Evolutionary conservation across 2,888 invertebrate genomes (phyloP), one percentile per base, ranked within the genome.

Genomic region (Abrostola tripartita): DNA sequence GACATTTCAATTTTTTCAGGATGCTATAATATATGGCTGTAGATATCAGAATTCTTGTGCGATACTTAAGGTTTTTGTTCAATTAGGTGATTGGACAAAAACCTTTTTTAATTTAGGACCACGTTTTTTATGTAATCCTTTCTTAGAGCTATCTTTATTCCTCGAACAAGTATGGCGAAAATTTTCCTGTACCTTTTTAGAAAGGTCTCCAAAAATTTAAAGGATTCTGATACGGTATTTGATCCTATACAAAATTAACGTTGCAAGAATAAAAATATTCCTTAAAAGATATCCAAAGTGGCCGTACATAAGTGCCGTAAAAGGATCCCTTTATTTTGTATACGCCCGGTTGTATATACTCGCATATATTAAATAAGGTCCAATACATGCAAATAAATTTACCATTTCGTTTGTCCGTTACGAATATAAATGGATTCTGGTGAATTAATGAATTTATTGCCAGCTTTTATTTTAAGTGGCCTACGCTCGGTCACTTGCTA

Each of bases 381-480:
- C 70, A 65, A 77, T 77, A 78, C 70, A 81, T 82, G 82, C 77
- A 82, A 82, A 81, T 79, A 81, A 70, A 74, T 74, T 38, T 64
- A 76, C 67, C 74, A 78, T 81, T 81, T 79, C 78, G 72, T 76
- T 80, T 82, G 71, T 63, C 71, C 60, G 68, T 73, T 69, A 58
- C 65, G 82, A 83, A 85, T 81, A 86, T 80, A 85, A 87, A 87
- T 85, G 85, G 84, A 78, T 76, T 79, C 75, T 74, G 60, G 76
- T 64, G 85, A 85, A 87, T 86, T 87, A 87, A 87, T 86, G 84
- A 85, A 87, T 87, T 86, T 87, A 87, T 83, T 74, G 82, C 81
- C 73, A 56, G 84, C 85, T 85, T 84, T 87, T 85, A 86, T 85
- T 85, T 85, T 76, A 82, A 85, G 85, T 81, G 82, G 74, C 76